Evolutionary conservation across 2,113 vertebrate genomes (phyloP), one percentile per base, ranked within the genome.

Genomic region (Daboia siamensis): DNA sequence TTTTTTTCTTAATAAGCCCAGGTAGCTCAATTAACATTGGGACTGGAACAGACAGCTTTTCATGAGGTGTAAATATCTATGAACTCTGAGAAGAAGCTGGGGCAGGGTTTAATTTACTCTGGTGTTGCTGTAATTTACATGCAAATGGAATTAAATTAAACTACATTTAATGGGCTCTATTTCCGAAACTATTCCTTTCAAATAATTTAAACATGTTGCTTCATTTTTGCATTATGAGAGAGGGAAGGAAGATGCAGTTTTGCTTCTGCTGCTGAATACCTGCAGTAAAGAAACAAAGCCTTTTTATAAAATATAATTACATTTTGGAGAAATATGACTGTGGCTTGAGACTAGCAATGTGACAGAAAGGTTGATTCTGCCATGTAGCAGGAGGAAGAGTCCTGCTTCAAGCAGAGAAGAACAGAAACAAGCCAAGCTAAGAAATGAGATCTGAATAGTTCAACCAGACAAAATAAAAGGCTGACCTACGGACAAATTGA

Each of bases 1-100:
- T 92, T 89, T 89, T 90, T 90, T 90, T 90, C 39, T 39, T 39
- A 39, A 86, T 90, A 93, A 84, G 46, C n/a, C 88, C 55, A 69
- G 88, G 88, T 93, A 90, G 56, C n/a, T 64, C 74, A 54, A 55
- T 55, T 52, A 86, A 84, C 56, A 90, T 90, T 15, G 17, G 21
- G 56, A 64, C 56, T 44, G 55, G 13, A 61, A 39, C 21, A 61
- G 39, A 33, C 88, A 64, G 29, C 52, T 23, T 90, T 86, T 93
- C 48, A 55, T 24, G 52, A 54, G 74, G 59, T 44, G 56, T 54
- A 48, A 51, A 90, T 86, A 90, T 90, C n/a, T 86, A 64, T 33
- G 10, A 61, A 93, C 88, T 54, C 61, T 20, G 46, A 90, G 29
- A 15, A 2, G 33, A 86, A 61, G 29, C 17, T 93, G 55, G 59